A percentile compares a stretch with the other conserved stretches of the same genome.
Evolutionary conservation across 2,888 invertebrate species (phyloP).

Genomic region (Plagodis pulveraria): DNA sequence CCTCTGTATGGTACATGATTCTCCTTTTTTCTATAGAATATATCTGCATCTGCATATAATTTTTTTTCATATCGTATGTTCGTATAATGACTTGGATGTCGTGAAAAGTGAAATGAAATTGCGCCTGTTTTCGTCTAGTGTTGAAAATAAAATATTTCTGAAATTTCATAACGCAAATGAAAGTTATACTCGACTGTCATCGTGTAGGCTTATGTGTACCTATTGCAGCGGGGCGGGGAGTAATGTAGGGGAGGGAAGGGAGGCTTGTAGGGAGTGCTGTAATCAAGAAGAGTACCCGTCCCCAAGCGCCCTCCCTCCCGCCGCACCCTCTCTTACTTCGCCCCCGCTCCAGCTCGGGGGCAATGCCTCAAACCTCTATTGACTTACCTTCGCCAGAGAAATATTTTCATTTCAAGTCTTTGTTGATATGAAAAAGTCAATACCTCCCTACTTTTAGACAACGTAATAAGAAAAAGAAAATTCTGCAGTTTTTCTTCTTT

Average conservation of each 20-base stretch:
- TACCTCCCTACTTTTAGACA: conserved; percentile 46
- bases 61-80: neutral
- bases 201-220: conserved; percentile 67
- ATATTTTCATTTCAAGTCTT: conserved; percentile 72
- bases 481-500: conserved; percentile 28
- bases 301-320: conserved; percentile 66
- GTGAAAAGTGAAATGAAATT: conserved; percentile 10
- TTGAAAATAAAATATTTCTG: conserved; percentile 32
- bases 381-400: conserved; percentile 76
- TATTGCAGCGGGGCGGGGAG: conserved; percentile 60
- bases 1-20: no score
- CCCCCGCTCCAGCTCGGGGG: conserved; percentile 65
- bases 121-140: conserved; percentile 10
- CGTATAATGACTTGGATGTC: neutral
- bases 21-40: no score
- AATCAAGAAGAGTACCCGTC: conserved; percentile 86
- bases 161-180: conserved; percentile 50
- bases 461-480: conserved; percentile 34
- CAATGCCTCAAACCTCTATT: conserved; percentile 82
- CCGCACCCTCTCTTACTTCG: conserved; percentile 23
- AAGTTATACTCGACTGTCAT: conserved; percentile 60
- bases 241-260: conserved; percentile 47
- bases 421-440: conserved; percentile 71
- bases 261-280: conserved; percentile 69
- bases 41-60: no score